Base-by-base conservation (phyloP, 2,888 invertebrate species). In the Teinopalpus imperialis region DNA sequence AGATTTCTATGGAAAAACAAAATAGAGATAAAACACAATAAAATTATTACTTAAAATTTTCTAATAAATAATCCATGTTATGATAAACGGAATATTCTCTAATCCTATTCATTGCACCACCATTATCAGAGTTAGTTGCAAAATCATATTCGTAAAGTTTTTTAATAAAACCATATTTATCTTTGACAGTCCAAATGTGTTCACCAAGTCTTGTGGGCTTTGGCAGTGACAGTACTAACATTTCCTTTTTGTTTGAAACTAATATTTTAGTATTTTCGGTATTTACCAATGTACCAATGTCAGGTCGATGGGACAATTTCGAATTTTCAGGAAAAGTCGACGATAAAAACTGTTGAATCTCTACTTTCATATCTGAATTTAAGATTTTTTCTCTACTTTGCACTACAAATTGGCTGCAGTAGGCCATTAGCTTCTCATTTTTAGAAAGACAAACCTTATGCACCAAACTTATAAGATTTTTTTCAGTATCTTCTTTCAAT, bases 71-170 rank as follows among this genome's bases (percentile, higher is more conserved):
- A 43, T 86, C 82, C 39, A 79, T 81, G 49, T 86, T 83, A 39
- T 69, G 71, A 60, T 81, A 86, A 35, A 87, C 86, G 2, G 86
- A 76, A 68, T 87, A 86, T 49, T 86, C 68, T 52, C 85, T 66
- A 36, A 87, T 83, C 54, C 79, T 72, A 54, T 68, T 62, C 7
- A 85, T 67, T 0, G 68, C 74, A 18, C 82, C 85, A n/a, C 78
- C 73, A 37, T 68, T 74, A 48, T 81, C 71, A 18, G 68, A 70
- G 41, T 73, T 70, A 7, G 70, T 60, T 24, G 66, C 72, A 29
- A 54, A 75, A 49, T 80, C 73, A 47, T 72, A 85, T 64, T 85
- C 85, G 45, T 81, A 87, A 14, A 87, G 56, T 52, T 80, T 86
- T 60, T 86, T 75, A 49, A 86, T 83, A 1, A 83, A 61, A 8